Evolutionary conservation across 2,797 vertebrate genomes (phyloP).

Genomic region (Hipposideros larvatus): DNA sequence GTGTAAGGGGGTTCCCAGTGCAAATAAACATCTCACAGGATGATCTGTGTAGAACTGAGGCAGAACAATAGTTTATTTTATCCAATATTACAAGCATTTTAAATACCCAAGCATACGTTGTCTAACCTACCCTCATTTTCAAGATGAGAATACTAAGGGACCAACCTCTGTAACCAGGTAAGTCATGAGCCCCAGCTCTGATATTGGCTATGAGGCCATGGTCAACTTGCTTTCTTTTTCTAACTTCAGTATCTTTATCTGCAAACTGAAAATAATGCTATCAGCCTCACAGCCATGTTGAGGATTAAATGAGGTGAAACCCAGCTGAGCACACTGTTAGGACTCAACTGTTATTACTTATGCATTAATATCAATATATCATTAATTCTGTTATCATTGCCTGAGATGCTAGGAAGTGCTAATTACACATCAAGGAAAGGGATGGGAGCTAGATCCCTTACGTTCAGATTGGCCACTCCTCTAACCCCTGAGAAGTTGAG

Average conservation of each 20-base stretch:
- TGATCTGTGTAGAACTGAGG: background rate
- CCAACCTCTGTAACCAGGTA: background rate
- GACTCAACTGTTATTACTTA: background rate
- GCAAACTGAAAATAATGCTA: background rate
- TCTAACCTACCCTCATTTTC: background rate
- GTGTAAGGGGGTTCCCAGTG: background rate
- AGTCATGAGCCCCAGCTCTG: background rate
- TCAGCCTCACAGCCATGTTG: background rate
- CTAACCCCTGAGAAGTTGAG: background rate
- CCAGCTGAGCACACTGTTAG: background rate
- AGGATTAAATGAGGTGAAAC: constrained; percentile 8
- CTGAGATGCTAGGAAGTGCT: background rate
- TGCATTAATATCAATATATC: background rate
- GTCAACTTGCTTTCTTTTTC: background rate
- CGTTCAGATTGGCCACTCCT: background rate
- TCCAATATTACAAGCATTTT: background rate
- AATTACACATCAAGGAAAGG: background rate
- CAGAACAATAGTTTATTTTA: background rate
- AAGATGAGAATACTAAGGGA: background rate
- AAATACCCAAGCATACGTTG: background rate
- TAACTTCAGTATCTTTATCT: background rate
- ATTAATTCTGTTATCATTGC: background rate
- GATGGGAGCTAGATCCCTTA: background rate
- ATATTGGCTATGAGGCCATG: background rate
- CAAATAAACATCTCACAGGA: background rate